A percentile compares a stretch with the other conserved stretches of the same genome.
Conservation (phyloP, 1,140 invertebrate genomes). For the Drosophila asahinai region DNA sequence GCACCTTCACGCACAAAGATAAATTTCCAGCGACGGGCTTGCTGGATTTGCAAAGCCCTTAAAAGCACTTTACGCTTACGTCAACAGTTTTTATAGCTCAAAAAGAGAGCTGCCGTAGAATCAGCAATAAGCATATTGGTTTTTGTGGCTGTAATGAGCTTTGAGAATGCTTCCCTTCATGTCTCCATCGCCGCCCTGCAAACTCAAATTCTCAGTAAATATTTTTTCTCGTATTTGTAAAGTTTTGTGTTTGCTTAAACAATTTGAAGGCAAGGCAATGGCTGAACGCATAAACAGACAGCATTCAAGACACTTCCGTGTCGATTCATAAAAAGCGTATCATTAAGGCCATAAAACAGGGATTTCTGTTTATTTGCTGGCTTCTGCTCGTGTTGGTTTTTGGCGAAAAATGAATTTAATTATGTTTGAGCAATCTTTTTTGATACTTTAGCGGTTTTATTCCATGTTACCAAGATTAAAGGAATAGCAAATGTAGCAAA, state of each 20-base stretch:
- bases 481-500: constrained; percentile 72
- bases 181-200: background rate
- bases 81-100: constrained; percentile 80
- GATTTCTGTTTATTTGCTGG: constrained; percentile 79
- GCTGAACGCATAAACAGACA: constrained; percentile 25
- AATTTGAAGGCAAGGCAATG: constrained; percentile 71
- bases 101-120: constrained; percentile 18
- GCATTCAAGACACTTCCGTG: constrained; percentile 67
- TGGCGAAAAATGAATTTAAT: constrained; percentile 76
- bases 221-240: constrained; percentile 72
- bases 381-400: constrained; percentile 58
- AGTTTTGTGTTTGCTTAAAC: constrained; percentile 82
- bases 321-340: constrained; percentile 81
- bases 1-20: constrained; percentile 14
- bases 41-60: constrained; percentile 78
- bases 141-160: constrained; percentile 81
- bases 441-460: constrained; percentile 7
- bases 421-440: constrained; percentile 65
- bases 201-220: constrained; percentile 63
- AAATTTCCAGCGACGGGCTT: constrained; percentile 35
- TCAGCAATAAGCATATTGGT: constrained; percentile 81
- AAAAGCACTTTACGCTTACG: constrained; percentile 83
- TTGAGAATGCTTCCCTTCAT: constrained; percentile 16
- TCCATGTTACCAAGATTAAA: constrained; percentile 72
- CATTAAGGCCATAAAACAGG: constrained; percentile 79